Evolutionary conservation across 2,888 invertebrate species (phyloP).

Genomic region (Anthoptus insignis): DNA sequence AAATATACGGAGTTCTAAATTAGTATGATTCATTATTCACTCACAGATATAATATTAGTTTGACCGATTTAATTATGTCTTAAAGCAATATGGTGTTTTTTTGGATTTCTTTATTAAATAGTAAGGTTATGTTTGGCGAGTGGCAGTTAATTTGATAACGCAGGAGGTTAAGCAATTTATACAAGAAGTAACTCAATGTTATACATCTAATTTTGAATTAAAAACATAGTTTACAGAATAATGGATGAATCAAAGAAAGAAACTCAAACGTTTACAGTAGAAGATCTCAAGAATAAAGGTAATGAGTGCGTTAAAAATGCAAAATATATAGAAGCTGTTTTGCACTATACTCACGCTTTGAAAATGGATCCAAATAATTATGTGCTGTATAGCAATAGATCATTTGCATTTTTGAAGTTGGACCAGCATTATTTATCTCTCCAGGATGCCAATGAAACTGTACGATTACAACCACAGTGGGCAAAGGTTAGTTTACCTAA

Average conservation of each 20-base stretch:
- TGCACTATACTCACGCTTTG: slow-evolving; percentile 93
- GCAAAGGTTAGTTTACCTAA: slow-evolving; percentile 89
- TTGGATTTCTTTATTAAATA: no score
- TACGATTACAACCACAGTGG: slow-evolving; percentile 92
- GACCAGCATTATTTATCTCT: slow-evolving; percentile 92
- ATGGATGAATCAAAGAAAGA: slow-evolving; percentile 65
- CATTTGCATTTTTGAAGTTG: slow-evolving; percentile 92
- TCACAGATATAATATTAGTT: no score
- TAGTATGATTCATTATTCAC: no score
- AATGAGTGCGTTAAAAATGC: slow-evolving; percentile 92
- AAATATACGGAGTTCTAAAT: no score
- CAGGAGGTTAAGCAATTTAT: not conserved
- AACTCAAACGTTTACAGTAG: slow-evolving; percentile 66
- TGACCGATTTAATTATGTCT: no score
- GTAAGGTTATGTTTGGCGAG: no score
- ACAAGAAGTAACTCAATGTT: not conserved
- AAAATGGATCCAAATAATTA: slow-evolving; percentile 91
- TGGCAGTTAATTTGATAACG: no score
- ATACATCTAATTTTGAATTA: not conserved
- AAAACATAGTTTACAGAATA: slow-evolving; percentile 1
- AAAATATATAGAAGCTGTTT: slow-evolving; percentile 91
- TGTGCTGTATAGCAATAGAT: slow-evolving; percentile 93
- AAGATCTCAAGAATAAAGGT: slow-evolving; percentile 90
- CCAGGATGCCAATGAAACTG: slow-evolving; percentile 93
- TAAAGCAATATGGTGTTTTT: no score